Evolutionary conservation across 2,797 vertebrate genomes (phyloP), one percentile per base, ranked within the genome.

Genomic region (Chlorospingus flavigularis): DNA sequence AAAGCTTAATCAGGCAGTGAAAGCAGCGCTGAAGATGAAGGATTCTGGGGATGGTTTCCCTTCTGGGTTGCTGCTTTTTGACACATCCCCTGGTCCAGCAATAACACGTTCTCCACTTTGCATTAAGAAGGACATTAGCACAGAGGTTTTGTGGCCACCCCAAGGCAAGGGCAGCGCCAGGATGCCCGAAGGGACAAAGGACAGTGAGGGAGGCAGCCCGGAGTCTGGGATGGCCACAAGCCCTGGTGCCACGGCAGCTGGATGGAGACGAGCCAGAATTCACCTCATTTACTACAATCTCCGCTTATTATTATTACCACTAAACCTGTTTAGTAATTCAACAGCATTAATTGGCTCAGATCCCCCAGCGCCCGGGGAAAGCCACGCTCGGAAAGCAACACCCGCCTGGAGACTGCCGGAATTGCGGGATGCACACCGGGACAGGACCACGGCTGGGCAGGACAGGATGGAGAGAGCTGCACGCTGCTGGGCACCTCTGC

Each of bases 31-130:
- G 79, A 23, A 40, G 37, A 55, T 13, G 50, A 65, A 86, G 19
- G 17, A 75, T 75, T 65, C 88, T 21, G 33, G 51, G 62, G 31
- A 57, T 5, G 54, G n/a, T 51, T 92, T 86, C 76, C 88, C 66
- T 93, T 73, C 83, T 66, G 86, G 54, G 43, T 26, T 84, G 91
- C 77, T 89, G 92, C 58, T 84, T 89, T 88, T 53, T 76, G 80
- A 81, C 86, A 72, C 20, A 1, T 79, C 31, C 74, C 55, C 51
- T 39, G 17, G 58, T 51, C 86, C 86, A 68, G 80, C 92, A 87
- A 1, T 70, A 79, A 90, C 47, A 17, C 0, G 1, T 33, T 43
- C 87, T 54, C 54, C 28, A 4, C 58, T 92, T 40, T 66, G 71
- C 77, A 70, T 77, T 12, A n/a, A 40, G 62, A 25, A 8, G 72